Evolutionary conservation across 2,113 vertebrate genomes (phyloP).

Genomic region (Picathartes gymnocephalus): DNA sequence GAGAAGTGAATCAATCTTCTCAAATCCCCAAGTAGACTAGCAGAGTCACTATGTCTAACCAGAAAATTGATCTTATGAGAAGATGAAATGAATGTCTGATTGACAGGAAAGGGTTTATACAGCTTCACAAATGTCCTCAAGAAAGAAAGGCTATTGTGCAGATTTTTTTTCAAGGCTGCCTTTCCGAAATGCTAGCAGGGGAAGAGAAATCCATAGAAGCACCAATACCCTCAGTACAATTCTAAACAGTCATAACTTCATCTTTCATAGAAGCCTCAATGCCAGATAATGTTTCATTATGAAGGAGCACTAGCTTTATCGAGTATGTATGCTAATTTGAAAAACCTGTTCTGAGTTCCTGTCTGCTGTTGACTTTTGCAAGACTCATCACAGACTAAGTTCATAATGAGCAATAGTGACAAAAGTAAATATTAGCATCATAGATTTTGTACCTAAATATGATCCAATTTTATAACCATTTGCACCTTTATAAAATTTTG

Average conservation of each 20-base stretch:
- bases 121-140: constrained; percentile 12
- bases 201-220: neutral
- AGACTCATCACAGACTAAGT: neutral
- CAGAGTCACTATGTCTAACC: constrained; percentile 10
- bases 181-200: neutral
- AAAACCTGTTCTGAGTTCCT: neutral
- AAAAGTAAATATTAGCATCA: neutral
- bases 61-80: constrained; percentile 34
- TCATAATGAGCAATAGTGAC: neutral
- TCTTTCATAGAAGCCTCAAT: neutral
- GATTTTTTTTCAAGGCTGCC: neutral
- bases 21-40: constrained; percentile 37
- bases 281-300: neutral
- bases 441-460: neutral
- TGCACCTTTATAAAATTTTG: neutral
- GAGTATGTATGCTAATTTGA: neutral
- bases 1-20: constrained; percentile 49
- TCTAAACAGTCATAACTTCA: neutral
- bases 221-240: neutral
- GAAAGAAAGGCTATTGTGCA: neutral
- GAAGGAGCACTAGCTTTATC: neutral
- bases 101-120: constrained; percentile 4
- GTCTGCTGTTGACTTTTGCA: neutral
- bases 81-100: constrained; percentile 42
- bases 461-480: neutral